Base-by-base conservation (phyloP, 1,140 invertebrate genomes). In the Trichonephila clavata region DNA sequence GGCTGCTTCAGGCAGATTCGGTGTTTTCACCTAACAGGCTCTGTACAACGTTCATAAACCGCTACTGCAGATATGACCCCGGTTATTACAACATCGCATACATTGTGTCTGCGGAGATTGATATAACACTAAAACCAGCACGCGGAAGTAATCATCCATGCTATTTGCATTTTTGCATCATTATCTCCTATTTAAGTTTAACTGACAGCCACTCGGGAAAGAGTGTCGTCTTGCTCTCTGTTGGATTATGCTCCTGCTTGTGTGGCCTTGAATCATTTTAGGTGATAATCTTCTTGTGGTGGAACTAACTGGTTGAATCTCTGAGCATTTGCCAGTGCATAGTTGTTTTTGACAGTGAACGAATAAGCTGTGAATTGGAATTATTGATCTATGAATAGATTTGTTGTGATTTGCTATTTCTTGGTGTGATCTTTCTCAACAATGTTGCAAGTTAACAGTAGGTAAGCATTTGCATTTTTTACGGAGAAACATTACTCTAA, bases 101-200 rank as follows among this genome's bases (percentile, higher is more conserved):
- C 61, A 0, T 27, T 14, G 18, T 16, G 32, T 18, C 27, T 24
- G 71, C 18, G 8, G 71, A 32, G 71, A n/a, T n/a, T n/a, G n/a
- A n/a, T n/a, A n/a, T n/a, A n/a, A n/a, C 65, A 14, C n/a, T 10
- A 2, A 68, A 27, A n/a, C 65, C 65, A 10, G 24, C 71, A 77
- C 71, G 71, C 71, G 71, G 71, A 77, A 77, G 71, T 32, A 77
- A 77, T 77, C 71, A 77, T 39, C 14, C 32, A 18, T 32, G 27
- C 32, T 77, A 77, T 77, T 77, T 77, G 71, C 71, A 77, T 77
- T 77, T 77, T 77, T 77, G 32, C 71, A 16, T 39, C 27, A 77
- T 39, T 77, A 77, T 77, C 71, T 77, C 71, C 71, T 77, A 77
- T 77, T 77, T 77, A 32, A 77, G 71, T 77, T 39, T 18, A 77